Base-by-base conservation (phyloP, 1,140 invertebrate species). In the Drosophila novamexicana region DNA sequence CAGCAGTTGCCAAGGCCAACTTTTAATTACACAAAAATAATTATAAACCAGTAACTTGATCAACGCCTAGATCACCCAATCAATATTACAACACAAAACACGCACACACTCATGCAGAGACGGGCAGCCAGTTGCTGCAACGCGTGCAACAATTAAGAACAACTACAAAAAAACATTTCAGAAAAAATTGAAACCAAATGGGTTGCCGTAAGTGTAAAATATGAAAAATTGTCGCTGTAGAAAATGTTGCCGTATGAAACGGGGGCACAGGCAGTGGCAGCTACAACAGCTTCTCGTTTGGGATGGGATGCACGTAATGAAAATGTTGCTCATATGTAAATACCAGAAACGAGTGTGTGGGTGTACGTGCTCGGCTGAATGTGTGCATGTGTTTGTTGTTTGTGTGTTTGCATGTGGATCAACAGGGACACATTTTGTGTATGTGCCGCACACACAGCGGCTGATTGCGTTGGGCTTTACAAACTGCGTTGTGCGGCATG, bases 321-420 rank as follows among this genome's bases (percentile, higher is more conserved):
- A 81, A 86, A 78, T 83, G 82, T 84, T 69, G 67, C 59, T 69
- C 64, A 44, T 78, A 76, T 82, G 81, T 58, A 81, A 77, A 82
- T 67, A 58, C 49, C 53, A 29, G 47, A 34, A 18, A 52, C 12
- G 36, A 44, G 22, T 42, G 18, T 59, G 34, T 45, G 45, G 18
- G 12, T 36, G 40, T 49, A 18, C 18, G 7, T 22, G 40, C 37
- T 22, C 18, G 40, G 3, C 8, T 37, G 8, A 36, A 16, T 56
- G 29, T 49, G 18, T 18, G 49, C 62, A 37, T 69, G 61, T 49
- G 65, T 29, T 47, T 68, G 22, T 49, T 39, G n/a, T n/a, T 12
- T 47, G 36, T 22, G 47, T 62, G 62, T 65, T 39, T 56, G 63
- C 40, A 32, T 62, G 49, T 63, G 61, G 56, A 79, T 67, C 68